These are phyloP conservation scores for Apteryx owenii DNA, from an alignment of 2,113 vertebrate genomes.

Conservation along the genomic window DNA sequence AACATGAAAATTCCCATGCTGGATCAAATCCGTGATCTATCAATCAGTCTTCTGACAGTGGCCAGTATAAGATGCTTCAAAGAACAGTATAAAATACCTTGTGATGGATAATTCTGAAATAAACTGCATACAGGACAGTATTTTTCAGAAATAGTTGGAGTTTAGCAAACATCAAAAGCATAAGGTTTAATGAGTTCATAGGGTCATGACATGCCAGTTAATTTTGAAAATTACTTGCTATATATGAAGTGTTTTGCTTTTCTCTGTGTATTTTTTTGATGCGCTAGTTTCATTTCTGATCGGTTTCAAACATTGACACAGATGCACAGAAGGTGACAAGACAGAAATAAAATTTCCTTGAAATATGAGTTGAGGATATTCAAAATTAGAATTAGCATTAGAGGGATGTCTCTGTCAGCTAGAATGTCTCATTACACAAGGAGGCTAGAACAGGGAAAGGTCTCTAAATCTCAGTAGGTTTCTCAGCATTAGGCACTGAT, in stretches of 20 bases:
- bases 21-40: background rate
- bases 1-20: background rate
- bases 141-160: background rate
- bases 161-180: background rate
- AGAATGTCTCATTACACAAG: background rate
- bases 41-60: background rate
- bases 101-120: background rate
- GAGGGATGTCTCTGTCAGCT: background rate
- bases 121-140: background rate
- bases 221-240: background rate
- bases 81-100: background rate
- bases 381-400: background rate
- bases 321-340: background rate
- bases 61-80: background rate
- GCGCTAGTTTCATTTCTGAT: background rate
- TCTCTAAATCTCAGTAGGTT: background rate
- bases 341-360: constrained; percentile 4
- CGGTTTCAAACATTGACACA: background rate
- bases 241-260: background rate
- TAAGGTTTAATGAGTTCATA: background rate
- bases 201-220: background rate
- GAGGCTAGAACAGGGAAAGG: background rate
- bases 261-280: constrained; percentile 3
- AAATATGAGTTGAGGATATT: background rate
- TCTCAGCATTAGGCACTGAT: background rate